Base-by-base conservation (phyloP, 2,797 vertebrate genomes). In the Coregonus suidteri region DNA sequence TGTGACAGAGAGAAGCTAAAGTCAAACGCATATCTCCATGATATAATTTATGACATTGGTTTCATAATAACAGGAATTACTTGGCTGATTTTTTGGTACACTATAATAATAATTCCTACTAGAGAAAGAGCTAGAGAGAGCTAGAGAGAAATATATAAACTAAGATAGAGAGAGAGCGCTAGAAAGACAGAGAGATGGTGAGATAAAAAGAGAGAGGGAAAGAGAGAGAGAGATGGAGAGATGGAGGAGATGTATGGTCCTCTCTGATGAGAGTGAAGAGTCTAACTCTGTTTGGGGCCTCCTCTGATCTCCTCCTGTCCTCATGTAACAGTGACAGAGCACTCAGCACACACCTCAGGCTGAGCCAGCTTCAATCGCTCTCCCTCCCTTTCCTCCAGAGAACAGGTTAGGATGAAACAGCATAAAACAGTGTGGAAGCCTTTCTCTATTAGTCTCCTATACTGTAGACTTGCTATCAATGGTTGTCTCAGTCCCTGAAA, bases 321-420 rank as follows among this genome's bases (percentile, higher is more conserved):
- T 74, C 75, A 15, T 78, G 59, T 37, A 41, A 80, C 73, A 75
- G 51, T 75, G 78, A 79, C 69, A 47, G 64, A 71, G 53, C 71
- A 69, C 72, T 47, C 41, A 47, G 41, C 41, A 47, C 41, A 84
- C 76, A 84, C 73, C 80, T 84, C 71, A 9, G 78, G 74, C 78
- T 71, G 73, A 65, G 51, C 52, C 84, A 53, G 82, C 84, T 59
- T 73, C 79, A 80, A 73, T 81, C 75, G 15, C 4, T 0, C 30
- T 79, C 78, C 77, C 72, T 67, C 30, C 53, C 72, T 76, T 54
- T 51, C 77, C 77, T 14, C 59, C 25, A 67, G 77, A 86, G 78
- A 79, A 47, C 6, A 70, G 81, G 73, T 71, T 35, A 53, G 66
- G 71, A 84, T 87, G 82, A 83, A 85, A 81, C 74, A 77, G 77